These are phyloP conservation scores for Tiphia femorata DNA, from an alignment of 2,888 invertebrate genomes.

Conservation along the genomic window DNA sequence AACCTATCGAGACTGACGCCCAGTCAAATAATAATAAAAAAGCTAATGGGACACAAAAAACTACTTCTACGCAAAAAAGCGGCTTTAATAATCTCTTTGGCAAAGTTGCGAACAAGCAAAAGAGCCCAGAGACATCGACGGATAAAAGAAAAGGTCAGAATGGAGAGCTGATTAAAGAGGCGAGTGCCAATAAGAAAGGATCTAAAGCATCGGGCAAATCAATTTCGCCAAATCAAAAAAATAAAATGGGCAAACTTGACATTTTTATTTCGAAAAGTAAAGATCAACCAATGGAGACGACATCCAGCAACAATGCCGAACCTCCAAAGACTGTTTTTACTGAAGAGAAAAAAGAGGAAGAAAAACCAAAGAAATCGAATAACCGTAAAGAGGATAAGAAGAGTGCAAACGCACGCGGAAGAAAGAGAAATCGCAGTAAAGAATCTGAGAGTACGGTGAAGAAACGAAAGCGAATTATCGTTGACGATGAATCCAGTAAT, in stretches of 20 bases:
- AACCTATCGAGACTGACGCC: slow-evolving; percentile 8
- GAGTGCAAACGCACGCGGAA: slow-evolving; percentile 38
- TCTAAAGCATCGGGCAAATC: too few relatives aligned
- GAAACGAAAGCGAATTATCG: slow-evolving; percentile 58
- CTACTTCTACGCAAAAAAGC: slow-evolving; percentile 10
- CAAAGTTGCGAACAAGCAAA: slow-evolving; percentile 40
- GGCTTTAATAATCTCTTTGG: slow-evolving; percentile 58
- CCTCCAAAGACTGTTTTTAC: background rate
- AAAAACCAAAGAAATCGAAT: slow-evolving; percentile 1
- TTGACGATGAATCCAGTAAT: slow-evolving; percentile 55
- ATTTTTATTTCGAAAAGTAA: too few relatives aligned
- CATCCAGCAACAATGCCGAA: slow-evolving; percentile 6
- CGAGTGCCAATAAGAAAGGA: background rate
- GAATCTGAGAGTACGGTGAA: slow-evolving; percentile 26
- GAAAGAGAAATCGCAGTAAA: slow-evolving; percentile 53
- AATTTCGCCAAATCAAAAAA: too few relatives aligned
- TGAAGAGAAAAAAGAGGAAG: slow-evolving; percentile 1
- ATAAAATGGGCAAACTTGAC: too few relatives aligned
- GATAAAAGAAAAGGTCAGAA: too few relatives aligned
- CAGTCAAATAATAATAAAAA: slow-evolving; percentile 30
- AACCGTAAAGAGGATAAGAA: slow-evolving; percentile 11
- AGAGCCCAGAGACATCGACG: slow-evolving; percentile 10
- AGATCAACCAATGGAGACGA: too few relatives aligned
- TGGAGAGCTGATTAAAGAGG: background rate
- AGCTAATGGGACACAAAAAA: slow-evolving; percentile 32